phyloP scores from a whole-genome alignment of 2,888 invertebrate species.

The Phyto melanocephala region DNA sequence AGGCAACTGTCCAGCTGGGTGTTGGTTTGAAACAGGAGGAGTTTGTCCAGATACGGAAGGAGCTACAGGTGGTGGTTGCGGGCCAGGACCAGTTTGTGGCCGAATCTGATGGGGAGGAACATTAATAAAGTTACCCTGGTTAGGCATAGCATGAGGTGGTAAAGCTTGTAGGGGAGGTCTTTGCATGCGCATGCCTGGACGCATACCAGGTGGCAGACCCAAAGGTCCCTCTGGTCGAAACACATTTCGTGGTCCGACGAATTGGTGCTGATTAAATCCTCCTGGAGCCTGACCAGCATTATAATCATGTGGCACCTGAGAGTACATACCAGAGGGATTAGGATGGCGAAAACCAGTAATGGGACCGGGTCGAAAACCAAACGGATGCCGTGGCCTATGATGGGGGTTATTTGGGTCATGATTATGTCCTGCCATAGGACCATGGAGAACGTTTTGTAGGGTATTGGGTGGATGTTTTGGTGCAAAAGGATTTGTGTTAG shows the following conservation, averaged over 20 bases:
- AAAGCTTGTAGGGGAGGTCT: conserved; percentile 77
- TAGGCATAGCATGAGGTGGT: conserved; percentile 65
- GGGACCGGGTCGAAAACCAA: conserved; percentile 71
- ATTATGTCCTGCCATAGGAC: conserved; percentile 61
- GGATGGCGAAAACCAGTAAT: conserved; percentile 69
- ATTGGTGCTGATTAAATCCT: conserved; percentile 67
- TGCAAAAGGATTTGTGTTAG: conserved; percentile 68
- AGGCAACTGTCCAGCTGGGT: conserved; percentile 48
- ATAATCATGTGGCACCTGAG: conserved; percentile 69
- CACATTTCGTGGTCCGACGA: conserved; percentile 66
- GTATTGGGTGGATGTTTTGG: conserved; percentile 65
- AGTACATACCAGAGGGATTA: conserved; percentile 67
- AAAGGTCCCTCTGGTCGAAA: conserved; percentile 69
- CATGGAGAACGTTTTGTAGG: conserved; percentile 67
- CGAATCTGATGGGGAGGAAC: conserved; percentile 69
- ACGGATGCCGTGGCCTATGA: conserved; percentile 72
- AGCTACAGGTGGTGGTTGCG: conserved; percentile 46
- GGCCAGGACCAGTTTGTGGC: conserved; percentile 66
- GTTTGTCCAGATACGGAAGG: conserved; percentile 59
- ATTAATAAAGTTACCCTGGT: conserved; percentile 70
- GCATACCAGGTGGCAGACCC: conserved; percentile 66
- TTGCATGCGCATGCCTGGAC: conserved; percentile 79
- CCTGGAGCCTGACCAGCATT: conserved; percentile 63
- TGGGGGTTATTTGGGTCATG: conserved; percentile 70
- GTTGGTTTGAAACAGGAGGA: conserved; percentile 39